These are phyloP conservation scores for Chaetophractus vellerosus DNA, from an alignment of 2,797 vertebrate genomes.

Conservation along the genomic window DNA sequence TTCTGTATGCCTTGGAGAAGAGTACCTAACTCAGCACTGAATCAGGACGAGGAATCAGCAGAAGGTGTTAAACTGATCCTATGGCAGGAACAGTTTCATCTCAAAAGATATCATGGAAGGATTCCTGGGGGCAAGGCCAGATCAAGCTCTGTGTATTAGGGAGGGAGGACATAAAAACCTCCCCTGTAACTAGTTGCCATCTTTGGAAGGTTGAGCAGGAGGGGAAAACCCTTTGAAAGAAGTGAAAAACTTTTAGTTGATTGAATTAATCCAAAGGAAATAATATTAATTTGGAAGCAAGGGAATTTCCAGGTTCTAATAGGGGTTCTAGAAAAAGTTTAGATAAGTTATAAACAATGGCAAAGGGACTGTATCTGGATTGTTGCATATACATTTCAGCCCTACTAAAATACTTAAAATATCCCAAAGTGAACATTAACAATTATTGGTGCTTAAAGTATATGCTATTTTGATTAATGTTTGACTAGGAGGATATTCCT, in stretches of 20 bases:
- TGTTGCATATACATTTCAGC: background rate
- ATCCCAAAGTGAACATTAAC: background rate
- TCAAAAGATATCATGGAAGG: background rate
- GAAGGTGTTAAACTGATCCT: background rate
- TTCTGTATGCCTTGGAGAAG: background rate
- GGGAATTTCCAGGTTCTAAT: background rate
- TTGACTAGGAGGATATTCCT: slow-evolving; percentile 20
- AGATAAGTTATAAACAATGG: background rate
- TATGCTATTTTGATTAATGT: slow-evolving; percentile 42
- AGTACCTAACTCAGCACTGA: background rate
- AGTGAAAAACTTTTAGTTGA: slow-evolving; percentile 34
- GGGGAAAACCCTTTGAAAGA: background rate
- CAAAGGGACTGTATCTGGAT: background rate
- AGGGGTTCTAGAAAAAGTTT: background rate
- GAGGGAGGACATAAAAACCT: background rate
- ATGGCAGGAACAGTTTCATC: background rate
- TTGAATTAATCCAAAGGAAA: slow-evolving; percentile 43
- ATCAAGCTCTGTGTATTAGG: background rate
- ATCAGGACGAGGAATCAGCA: background rate
- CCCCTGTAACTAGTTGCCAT: background rate
- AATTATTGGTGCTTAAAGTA: slow-evolving; percentile 12
- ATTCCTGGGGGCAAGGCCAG: background rate
- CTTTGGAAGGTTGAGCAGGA: background rate
- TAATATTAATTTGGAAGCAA: slow-evolving; percentile 33
- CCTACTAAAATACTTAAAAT: slow-evolving; percentile 30